Conservation (phyloP, 2,888 invertebrate genomes). For the Diaphora mendica region DNA sequence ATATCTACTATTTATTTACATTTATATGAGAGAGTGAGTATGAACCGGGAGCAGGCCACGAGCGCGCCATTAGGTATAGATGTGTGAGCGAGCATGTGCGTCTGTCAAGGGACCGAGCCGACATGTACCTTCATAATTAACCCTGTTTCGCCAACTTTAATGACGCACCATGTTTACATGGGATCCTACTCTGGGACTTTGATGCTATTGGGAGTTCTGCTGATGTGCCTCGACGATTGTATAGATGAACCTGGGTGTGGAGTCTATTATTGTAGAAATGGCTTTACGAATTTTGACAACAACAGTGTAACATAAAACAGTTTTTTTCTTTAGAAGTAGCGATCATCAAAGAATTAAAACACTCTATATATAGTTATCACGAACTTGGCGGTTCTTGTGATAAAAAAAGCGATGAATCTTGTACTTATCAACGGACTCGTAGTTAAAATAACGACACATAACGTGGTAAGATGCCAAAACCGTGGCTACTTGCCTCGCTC, state of each 20-base stretch:
- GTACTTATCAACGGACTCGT: neutral
- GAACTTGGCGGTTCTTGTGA: too few species aligned
- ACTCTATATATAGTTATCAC: too few species aligned
- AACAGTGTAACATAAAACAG: too few species aligned
- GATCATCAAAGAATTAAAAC: neutral
- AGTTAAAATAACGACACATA: neutral
- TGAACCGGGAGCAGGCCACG: constrained; percentile 24
- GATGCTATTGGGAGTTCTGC: neutral
- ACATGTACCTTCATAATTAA: constrained; percentile 68
- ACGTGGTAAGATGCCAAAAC: neutral
- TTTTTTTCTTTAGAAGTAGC: neutral
- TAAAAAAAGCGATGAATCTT: neutral
- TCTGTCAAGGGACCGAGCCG: constrained; percentile 31
- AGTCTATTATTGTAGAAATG: too few species aligned
- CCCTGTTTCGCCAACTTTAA: constrained; percentile 67
- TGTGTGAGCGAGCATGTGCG: constrained; percentile 1
- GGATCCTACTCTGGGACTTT: constrained; percentile 55
- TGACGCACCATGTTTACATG: constrained; percentile 67
- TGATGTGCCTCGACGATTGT: constrained; percentile 8
- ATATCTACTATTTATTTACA: neutral
- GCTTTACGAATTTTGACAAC: too few species aligned
- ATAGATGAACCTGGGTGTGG: neutral
- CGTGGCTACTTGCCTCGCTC: neutral
- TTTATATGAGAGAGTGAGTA: constrained; percentile 41
- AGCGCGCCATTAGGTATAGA: neutral